A percentile compares a stretch with the other conserved stretches of the same genome.
phyloP scores from a whole-genome alignment of 2,113 vertebrate species.

The Menidia beryllina region DNA sequence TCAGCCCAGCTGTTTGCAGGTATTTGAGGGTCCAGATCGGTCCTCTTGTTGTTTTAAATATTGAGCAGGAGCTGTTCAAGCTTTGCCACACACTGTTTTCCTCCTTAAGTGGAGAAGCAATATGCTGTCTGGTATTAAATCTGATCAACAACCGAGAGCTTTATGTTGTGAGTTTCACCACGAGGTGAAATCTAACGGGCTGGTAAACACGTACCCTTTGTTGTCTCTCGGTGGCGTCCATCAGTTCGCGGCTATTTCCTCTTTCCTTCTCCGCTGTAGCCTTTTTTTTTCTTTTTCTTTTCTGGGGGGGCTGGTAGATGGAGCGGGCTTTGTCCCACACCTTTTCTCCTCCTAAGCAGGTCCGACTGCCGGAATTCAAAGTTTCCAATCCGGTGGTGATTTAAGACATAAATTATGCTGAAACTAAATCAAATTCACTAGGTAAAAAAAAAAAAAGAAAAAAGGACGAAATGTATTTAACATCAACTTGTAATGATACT shows the following conservation, averaged over 20 bases:
- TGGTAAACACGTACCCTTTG: conserved; percentile 55
- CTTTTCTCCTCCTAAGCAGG: not conserved
- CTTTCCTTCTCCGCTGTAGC: conserved; percentile 12
- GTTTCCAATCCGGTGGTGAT: conserved; percentile 16
- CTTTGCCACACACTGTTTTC: conserved; percentile 17
- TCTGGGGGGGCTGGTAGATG: not conserved
- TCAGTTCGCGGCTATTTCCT: conserved; percentile 9
- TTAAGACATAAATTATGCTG: not conserved
- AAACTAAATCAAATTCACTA: not conserved
- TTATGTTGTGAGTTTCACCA: conserved; percentile 18
- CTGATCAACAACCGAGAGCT: conserved; percentile 31
- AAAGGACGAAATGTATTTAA: conserved; percentile 17
- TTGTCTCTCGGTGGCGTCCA: conserved; percentile 58
- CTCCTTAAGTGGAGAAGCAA: not conserved
- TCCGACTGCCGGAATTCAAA: conserved; percentile 26
- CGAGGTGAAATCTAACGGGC: conserved; percentile 7
- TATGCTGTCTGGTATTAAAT: conserved; percentile 16
- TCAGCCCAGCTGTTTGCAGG: not conserved
- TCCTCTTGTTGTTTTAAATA: conserved; percentile 2
- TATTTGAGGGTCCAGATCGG: not conserved
- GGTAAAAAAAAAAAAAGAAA: not conserved
- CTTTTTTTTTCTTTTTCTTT: not conserved
- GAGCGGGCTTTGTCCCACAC: conserved; percentile 26
- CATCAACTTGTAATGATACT: conserved; percentile 35
- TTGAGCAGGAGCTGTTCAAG: not conserved